A percentile compares a stretch with the other conserved stretches of the same genome.
Evolutionary conservation across 2,888 invertebrate species (phyloP).

Genomic region (Tetranychus piercei): DNA sequence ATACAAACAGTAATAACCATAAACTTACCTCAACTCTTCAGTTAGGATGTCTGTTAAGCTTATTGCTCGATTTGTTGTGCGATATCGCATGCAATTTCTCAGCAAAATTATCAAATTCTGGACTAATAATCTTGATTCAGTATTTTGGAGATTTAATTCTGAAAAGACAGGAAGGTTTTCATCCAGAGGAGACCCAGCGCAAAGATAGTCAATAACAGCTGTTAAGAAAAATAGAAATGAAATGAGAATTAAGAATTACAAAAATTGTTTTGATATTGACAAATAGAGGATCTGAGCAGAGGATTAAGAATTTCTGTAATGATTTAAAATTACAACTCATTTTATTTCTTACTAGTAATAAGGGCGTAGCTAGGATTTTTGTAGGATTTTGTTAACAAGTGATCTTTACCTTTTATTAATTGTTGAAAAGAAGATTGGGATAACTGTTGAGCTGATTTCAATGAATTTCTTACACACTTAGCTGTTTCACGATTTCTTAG

Average conservation of each 20-base stretch:
- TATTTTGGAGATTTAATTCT: background rate
- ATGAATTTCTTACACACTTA: background rate
- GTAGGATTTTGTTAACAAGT: background rate
- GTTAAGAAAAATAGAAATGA: background rate
- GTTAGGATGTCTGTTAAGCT: background rate
- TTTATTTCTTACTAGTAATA: background rate
- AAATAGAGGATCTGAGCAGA: background rate
- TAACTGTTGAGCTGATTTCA: background rate
- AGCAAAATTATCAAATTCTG: background rate
- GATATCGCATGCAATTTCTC: background rate
- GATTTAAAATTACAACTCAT: background rate
- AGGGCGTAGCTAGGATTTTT: background rate
- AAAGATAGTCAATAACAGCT: background rate
- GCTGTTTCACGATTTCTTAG: background rate
- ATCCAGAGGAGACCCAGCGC: background rate
- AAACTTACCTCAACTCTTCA: background rate
- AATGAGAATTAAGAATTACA: background rate
- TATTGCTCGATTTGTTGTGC: background rate
- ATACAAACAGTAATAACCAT: background rate
- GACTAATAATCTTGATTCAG: background rate
- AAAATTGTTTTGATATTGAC: background rate
- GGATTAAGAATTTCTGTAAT: background rate
- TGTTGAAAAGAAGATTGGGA: background rate
- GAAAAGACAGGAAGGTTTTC: background rate
- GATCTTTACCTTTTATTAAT: background rate